phyloP scores from a whole-genome alignment of 2,797 vertebrate species.

The Gymnopithys bicolor region DNA sequence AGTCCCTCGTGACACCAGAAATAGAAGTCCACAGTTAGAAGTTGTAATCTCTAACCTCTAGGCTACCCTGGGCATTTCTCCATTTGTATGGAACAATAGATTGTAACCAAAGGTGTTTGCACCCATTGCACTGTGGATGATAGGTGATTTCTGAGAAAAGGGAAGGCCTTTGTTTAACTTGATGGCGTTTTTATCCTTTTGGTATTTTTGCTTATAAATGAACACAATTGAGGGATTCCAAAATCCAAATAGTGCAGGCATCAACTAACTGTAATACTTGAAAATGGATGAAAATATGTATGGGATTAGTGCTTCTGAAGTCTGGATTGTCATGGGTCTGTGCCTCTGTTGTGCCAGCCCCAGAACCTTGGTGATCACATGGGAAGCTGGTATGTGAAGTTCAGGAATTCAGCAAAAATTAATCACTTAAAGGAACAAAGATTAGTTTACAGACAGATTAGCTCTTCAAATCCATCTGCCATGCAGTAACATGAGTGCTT shows the following conservation, averaged over 20 bases:
- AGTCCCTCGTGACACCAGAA: not conserved
- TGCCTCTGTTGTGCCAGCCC: not conserved
- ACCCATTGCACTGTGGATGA: not conserved
- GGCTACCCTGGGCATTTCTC: not conserved
- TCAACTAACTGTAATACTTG: not conserved
- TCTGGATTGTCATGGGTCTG: not conserved
- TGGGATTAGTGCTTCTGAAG: not conserved
- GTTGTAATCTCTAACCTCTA: not conserved
- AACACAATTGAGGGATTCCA: not conserved
- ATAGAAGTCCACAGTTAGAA: not conserved
- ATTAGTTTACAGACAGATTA: slow-evolving; percentile 24
- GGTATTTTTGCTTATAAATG: not conserved
- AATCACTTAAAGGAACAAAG: slow-evolving; percentile 2
- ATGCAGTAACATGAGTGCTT: not conserved
- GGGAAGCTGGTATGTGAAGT: not conserved
- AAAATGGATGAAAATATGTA: not conserved
- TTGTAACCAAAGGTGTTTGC: not conserved
- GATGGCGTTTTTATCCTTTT: not conserved
- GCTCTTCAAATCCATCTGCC: slow-evolving; percentile 31
- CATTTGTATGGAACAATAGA: not conserved
- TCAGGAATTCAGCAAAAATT: slow-evolving; percentile 16
- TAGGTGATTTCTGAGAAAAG: not conserved
- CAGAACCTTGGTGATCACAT: rapidly evolving
- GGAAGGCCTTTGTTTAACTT: not conserved
- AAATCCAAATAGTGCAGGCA: not conserved